phyloP scores from a whole-genome alignment of 2,888 invertebrate species.

The Ornithoptera priamus region DNA sequence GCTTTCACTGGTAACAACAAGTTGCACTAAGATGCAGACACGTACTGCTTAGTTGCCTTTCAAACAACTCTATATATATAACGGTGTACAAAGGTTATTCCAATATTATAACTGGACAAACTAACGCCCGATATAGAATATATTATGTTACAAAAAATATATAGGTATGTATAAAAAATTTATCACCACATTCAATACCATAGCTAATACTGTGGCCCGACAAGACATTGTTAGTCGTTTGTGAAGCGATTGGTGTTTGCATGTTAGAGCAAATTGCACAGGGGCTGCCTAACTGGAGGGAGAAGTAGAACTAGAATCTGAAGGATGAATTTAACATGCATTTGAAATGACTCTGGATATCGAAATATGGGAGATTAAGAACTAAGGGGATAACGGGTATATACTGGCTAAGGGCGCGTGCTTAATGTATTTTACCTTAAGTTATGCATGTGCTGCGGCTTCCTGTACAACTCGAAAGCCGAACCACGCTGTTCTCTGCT shows the following conservation, averaged over 20 bases:
- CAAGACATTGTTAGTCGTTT: slow-evolving; percentile 78
- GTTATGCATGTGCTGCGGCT: slow-evolving; percentile 92
- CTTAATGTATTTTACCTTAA: slow-evolving; percentile 81
- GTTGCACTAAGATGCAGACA: slow-evolving; percentile 82
- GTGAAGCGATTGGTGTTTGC: slow-evolving; percentile 81
- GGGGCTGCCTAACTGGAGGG: slow-evolving; percentile 45
- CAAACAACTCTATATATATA: slow-evolving; percentile 53
- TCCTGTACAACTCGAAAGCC: slow-evolving; percentile 96
- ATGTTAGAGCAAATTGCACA: slow-evolving; percentile 81
- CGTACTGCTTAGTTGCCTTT: slow-evolving; percentile 73
- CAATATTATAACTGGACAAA: slow-evolving; percentile 62
- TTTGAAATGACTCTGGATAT: slow-evolving; percentile 20
- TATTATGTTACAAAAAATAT: slow-evolving; percentile 74
- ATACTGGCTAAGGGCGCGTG: slow-evolving; percentile 1
- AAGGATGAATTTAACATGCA: slow-evolving; percentile 56
- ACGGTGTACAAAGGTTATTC: slow-evolving; percentile 50
- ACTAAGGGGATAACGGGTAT: neutral
- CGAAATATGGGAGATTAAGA: slow-evolving; percentile 17
- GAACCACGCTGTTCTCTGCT: slow-evolving; percentile 94
- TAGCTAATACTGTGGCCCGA: slow-evolving; percentile 71
- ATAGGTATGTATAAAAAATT: slow-evolving; percentile 56
- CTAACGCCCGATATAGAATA: slow-evolving; percentile 66
- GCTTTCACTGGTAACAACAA: slow-evolving; percentile 64
- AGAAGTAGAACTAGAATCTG: slow-evolving; percentile 29
- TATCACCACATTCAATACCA: slow-evolving; percentile 78